Conservation (phyloP, 1,140 invertebrate species). For the Lerema accius region DNA sequence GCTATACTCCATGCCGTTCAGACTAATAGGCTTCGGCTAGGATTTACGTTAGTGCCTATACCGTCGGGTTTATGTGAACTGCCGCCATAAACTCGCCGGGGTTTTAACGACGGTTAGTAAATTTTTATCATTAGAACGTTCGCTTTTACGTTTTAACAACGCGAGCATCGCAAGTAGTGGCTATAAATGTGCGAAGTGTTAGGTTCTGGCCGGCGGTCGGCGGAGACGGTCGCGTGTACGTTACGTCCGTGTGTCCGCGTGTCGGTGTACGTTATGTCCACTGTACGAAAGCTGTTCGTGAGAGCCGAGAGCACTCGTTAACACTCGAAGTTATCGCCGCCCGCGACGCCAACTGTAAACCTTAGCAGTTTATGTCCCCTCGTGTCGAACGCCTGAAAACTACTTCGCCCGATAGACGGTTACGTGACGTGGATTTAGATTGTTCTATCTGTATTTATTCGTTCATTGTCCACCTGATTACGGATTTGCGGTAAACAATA, state of each 20-base stretch:
- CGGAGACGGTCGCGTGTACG: conserved; percentile 35
- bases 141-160: conserved; percentile 39
- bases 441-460: conserved; percentile 18
- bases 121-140: conserved; percentile 72
- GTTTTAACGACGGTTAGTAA: conserved; percentile 75
- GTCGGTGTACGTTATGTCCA: neutral
- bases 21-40: conserved; percentile 59
- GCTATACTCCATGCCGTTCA: conserved; percentile 52
- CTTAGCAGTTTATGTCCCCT: conserved; percentile 51
- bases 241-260: neutral
- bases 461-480: conserved; percentile 16
- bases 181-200: conserved; percentile 29
- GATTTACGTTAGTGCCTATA: conserved; percentile 66
- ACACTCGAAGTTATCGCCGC: conserved; percentile 50
- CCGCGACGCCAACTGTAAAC: conserved; percentile 37
- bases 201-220: conserved; percentile 20
- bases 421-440: conserved; percentile 11
- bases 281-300: neutral
- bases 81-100: conserved; percentile 62
- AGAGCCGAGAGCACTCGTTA: conserved; percentile 42
- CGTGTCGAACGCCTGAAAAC: conserved; percentile 44
- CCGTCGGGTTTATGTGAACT: conserved; percentile 62
- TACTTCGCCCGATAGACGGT: conserved; percentile 16
- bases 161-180: conserved; percentile 31
- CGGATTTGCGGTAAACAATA: neutral